Evolutionary conservation across 2,113 vertebrate genomes (phyloP), one percentile per base, ranked within the genome.

Genomic region (Tapirus terrestris): DNA sequence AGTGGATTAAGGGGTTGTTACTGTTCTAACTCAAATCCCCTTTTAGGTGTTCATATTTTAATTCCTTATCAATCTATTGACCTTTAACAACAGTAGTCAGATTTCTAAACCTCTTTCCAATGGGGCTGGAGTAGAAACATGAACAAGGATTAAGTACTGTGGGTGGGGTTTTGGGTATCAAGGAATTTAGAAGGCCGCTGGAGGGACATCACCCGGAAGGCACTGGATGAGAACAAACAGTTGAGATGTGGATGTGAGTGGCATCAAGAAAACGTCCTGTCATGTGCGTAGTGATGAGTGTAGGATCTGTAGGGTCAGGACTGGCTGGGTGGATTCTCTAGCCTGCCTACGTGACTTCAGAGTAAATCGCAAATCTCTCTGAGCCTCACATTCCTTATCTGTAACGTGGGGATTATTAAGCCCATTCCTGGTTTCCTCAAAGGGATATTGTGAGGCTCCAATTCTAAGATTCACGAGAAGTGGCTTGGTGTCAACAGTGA

Each of bases 61-160:
- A 79, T 75, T 65, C 60, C 21, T 93, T 85, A 82, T 72, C 36
- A 85, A 27, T 56, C 14, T 73, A 27, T 65, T 58, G 48, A 58
- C 21, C 25, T 82, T 94, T 84, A 94, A 80, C 31, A 89, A 81
- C 4, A 94, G 16, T 72, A 70, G 85, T 82, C 8, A 33, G 36
- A 72, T 83, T 92, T 97, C n/a, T 94, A 80, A 67, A 58, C 8
- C n/a, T 85, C 61, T 86, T 95, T 97, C 68, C 76, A 39, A 18
- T 65, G 7, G 95, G 58, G 39, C 12, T 94, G 70, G 21, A 45
- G 60, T 56, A 94, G 36, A 96, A 67, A 68, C 56, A 87, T 16
- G n/a, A 79, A 11, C 10, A 60, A 63, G 45, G 39, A 72, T 48
- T 82, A 81, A 70, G 63, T 13, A 65, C 8, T 1, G 0, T 27